phyloP scores from a whole-genome alignment of 2,888 invertebrate genomes.

The Cosmopolites sordidus region DNA sequence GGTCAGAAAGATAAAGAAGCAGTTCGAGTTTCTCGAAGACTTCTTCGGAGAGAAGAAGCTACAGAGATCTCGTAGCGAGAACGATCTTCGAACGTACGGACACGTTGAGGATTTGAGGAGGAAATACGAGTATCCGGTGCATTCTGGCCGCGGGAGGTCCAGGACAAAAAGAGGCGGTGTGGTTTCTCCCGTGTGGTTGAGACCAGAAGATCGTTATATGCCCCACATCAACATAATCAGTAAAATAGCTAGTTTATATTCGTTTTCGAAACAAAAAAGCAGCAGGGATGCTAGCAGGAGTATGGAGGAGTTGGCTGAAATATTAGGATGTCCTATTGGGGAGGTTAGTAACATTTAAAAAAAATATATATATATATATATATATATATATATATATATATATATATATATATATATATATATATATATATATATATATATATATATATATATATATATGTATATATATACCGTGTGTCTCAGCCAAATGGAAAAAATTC shows the following conservation, averaged over 20 bases:
- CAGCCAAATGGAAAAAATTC: no score
- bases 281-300: slow-evolving; percentile 36
- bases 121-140: slow-evolving; percentile 55
- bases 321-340: slow-evolving; percentile 52
- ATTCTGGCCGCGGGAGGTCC: slow-evolving; percentile 50
- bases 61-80: slow-evolving; percentile 67
- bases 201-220: slow-evolving; percentile 71
- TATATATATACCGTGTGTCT: no score
- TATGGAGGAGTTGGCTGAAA: slow-evolving; percentile 43
- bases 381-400: no score
- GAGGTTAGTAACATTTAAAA: slow-evolving; percentile 48
- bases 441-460: no score
- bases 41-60: slow-evolving; percentile 38
- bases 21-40: slow-evolving; percentile 65
- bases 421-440: no score
- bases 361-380: no score
- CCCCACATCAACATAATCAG: slow-evolving; percentile 88
- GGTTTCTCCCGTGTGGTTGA: slow-evolving; percentile 62
- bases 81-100: slow-evolving; percentile 61
- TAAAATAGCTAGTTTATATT: slow-evolving; percentile 63
- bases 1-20: slow-evolving; percentile 71
- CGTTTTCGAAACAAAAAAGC: slow-evolving; percentile 35
- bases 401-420: no score
- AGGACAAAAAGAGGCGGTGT: slow-evolving; percentile 48
- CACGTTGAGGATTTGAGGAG: slow-evolving; percentile 60